Percentiles rank a stretch among this genome's conserved stretches.
Conservation (phyloP, 2,113 vertebrate species). For the Labeo rohita region DNA sequence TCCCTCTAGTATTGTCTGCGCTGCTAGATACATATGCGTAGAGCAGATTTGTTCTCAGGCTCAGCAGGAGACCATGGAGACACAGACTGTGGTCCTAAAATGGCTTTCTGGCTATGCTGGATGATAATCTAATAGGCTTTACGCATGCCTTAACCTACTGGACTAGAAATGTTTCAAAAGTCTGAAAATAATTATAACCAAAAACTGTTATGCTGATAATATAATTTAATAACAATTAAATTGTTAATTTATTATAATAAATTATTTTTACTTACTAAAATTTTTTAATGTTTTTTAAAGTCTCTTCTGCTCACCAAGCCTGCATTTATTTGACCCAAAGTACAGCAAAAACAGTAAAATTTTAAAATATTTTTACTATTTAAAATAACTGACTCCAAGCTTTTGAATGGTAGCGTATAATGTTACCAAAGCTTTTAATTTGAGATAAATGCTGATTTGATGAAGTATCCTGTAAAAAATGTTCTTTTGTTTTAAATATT, state of each 20-base stretch:
- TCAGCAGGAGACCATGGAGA: not conserved
- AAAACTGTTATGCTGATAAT: not conserved
- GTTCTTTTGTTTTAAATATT: too few relatives aligned
- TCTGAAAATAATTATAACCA: not conserved
- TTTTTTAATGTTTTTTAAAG: too few relatives aligned
- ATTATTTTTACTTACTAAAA: not conserved
- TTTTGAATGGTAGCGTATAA: too few relatives aligned
- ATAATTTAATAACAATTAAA: not conserved
- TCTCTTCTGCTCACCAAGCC: too few relatives aligned
- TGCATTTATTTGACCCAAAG: too few relatives aligned
- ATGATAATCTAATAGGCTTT: not conserved
- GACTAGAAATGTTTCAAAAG: not conserved
- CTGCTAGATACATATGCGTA: not conserved
- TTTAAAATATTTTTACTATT: too few relatives aligned
- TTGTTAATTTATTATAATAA: not conserved
- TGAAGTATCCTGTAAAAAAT: too few relatives aligned
- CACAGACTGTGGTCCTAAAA: not conserved
- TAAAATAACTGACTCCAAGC: too few relatives aligned
- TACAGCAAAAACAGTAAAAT: too few relatives aligned
- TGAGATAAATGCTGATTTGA: too few relatives aligned
- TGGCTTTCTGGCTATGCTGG: not conserved
- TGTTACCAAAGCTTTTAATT: too few relatives aligned
- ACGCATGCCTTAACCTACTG: not conserved
- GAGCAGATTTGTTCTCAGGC: conserved; percentile 4
- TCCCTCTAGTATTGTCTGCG: not conserved